phyloP scores from a whole-genome alignment of 2,797 vertebrate genomes.

The Petrocephalus sullivani region DNA sequence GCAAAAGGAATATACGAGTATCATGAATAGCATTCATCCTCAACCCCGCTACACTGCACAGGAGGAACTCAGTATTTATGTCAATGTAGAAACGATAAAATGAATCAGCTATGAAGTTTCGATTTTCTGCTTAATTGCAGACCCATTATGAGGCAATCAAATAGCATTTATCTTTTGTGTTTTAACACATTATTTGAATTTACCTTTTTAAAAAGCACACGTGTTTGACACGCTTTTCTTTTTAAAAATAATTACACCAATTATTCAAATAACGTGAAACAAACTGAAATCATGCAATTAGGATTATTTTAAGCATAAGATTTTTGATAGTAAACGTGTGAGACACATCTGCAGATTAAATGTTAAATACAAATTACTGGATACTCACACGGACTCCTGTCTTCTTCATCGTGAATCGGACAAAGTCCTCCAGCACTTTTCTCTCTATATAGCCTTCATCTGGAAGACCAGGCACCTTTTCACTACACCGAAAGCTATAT shows the following conservation, averaged over 20 bases:
- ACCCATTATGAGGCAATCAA: not conserved
- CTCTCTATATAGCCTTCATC: slow-evolving; percentile 77
- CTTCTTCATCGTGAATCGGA: slow-evolving; percentile 62
- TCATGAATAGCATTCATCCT: not conserved
- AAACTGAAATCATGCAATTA: not conserved
- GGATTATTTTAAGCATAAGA: not conserved
- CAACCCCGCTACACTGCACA: not conserved
- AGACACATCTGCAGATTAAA: not conserved
- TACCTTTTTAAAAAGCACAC: not conserved
- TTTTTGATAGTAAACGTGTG: not conserved
- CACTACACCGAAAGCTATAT: not conserved
- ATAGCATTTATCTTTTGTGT: not conserved
- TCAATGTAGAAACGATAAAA: not conserved
- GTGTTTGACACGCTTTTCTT: not conserved
- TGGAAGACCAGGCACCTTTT: slow-evolving; percentile 42
- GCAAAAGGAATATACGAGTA: not conserved
- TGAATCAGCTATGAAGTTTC: not conserved
- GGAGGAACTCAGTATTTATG: not conserved
- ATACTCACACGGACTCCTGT: slow-evolving; percentile 67
- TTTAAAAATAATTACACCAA: not conserved
- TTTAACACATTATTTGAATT: not conserved
- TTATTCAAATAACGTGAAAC: not conserved
- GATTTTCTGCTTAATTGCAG: not conserved
- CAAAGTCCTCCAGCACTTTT: slow-evolving; percentile 72
- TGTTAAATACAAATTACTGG: not conserved